phyloP scores from a whole-genome alignment of 2,888 invertebrate species.

The Cephonodes hylas region DNA sequence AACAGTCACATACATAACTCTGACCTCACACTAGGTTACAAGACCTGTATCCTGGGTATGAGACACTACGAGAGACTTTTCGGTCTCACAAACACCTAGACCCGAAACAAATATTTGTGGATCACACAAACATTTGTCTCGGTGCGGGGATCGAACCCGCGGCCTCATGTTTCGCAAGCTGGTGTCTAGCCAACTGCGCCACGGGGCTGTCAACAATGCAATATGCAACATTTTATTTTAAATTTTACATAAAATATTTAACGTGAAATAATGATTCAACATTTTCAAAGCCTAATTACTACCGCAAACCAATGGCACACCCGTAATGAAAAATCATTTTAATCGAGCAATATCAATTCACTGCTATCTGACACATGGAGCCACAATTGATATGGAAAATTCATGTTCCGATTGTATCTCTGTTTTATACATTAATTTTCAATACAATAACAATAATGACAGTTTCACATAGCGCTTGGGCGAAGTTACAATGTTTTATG shows the following conservation, averaged over 20 bases:
- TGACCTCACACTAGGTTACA: too few relatives aligned
- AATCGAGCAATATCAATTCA: constrained; percentile 4
- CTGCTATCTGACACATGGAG: not conserved
- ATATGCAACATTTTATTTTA: too few relatives aligned
- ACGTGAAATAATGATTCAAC: not conserved
- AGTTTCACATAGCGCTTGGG: not conserved
- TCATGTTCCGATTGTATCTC: constrained; percentile 13
- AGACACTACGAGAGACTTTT: too few relatives aligned
- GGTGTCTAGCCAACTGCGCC: too few relatives aligned
- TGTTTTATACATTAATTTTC: not conserved
- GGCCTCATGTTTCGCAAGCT: too few relatives aligned
- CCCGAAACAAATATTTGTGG: too few relatives aligned
- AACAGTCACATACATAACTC: too few relatives aligned
- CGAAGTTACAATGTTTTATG: constrained; percentile 3
- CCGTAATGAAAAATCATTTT: constrained; percentile 4
- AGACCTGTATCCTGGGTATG: too few relatives aligned
- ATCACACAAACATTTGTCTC: too few relatives aligned
- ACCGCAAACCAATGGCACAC: not conserved
- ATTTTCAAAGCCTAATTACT: not conserved
- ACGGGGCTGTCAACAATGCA: too few relatives aligned
- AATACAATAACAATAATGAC: not conserved
- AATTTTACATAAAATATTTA: not conserved
- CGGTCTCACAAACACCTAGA: too few relatives aligned
- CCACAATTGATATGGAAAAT: constrained; percentile 8
- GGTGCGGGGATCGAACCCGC: too few relatives aligned